phyloP scores from a whole-genome alignment of 2,797 vertebrate species.

The Pygocentrus nattereri region DNA sequence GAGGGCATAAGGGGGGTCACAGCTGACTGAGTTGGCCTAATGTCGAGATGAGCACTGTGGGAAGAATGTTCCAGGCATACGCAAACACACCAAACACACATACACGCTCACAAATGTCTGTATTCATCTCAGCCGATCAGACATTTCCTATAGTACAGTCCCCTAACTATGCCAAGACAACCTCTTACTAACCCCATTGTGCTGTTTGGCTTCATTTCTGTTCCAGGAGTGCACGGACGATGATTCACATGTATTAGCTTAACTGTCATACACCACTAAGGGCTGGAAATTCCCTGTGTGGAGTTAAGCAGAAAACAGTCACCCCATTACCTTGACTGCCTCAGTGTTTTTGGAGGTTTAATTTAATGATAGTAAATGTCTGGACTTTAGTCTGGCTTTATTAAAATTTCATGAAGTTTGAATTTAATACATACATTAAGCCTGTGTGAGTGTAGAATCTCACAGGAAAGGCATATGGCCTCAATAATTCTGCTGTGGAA shows the following conservation, averaged over 20 bases:
- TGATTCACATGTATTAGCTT: conserved; percentile 21
- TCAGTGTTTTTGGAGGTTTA: background rate
- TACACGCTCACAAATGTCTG: conserved; percentile 38
- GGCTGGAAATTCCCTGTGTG: conserved; percentile 10
- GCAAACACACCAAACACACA: conserved; percentile 38
- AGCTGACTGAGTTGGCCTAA: conserved; percentile 58
- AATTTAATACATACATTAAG: no score
- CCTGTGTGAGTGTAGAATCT: no score
- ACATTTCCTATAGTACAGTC: conserved; percentile 43
- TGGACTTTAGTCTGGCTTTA: no score
- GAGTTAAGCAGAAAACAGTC: no score
- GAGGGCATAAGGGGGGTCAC: conserved; percentile 52
- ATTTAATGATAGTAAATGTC: no score
- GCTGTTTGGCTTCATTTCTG: conserved; percentile 2
- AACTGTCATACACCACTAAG: background rate
- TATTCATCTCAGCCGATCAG: conserved; percentile 55
- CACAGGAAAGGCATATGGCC: no score
- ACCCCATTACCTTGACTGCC: background rate
- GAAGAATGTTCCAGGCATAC: conserved; percentile 44
- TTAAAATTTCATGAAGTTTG: no score
- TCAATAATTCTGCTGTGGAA: no score
- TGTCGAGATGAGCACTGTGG: conserved; percentile 56
- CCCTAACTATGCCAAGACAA: conserved; percentile 32
- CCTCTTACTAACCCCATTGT: conserved; percentile 38
- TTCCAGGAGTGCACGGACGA: conserved; percentile 7